Evolutionary conservation across 1,140 invertebrate genomes (phyloP).

Genomic region (Mamestra configurata): DNA sequence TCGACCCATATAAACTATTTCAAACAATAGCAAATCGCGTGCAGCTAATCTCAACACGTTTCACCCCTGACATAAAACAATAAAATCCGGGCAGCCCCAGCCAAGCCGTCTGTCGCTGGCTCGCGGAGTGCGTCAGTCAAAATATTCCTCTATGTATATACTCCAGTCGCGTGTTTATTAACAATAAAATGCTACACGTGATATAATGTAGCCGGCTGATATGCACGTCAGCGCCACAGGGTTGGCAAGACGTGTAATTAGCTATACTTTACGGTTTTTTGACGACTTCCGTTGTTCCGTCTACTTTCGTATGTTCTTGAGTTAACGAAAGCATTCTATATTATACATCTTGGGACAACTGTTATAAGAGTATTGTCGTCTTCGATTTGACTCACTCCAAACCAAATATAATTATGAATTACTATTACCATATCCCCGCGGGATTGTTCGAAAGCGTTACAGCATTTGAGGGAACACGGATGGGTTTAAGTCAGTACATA

Average conservation of each 20-base stretch:
- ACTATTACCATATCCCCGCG: too few species aligned
- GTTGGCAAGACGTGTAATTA: conserved; percentile 8
- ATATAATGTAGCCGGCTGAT: conserved; percentile 14
- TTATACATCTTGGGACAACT: too few species aligned
- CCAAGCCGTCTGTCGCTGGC: not conserved
- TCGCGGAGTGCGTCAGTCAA: conserved; percentile 5
- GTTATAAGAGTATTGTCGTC: too few species aligned
- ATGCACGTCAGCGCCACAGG: conserved; percentile 5
- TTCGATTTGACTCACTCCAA: too few species aligned
- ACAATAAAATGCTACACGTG: conserved; percentile 18
- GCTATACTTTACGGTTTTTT: not conserved
- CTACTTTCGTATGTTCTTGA: not conserved
- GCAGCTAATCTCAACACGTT: conserved; percentile 8
- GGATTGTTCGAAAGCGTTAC: too few species aligned
- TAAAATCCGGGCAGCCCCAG: conserved; percentile 5
- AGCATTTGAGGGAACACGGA: too few species aligned
- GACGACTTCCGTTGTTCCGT: not conserved
- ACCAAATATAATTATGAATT: too few species aligned
- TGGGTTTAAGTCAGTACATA: too few species aligned
- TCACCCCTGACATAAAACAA: conserved; percentile 23
- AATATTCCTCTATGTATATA: not conserved
- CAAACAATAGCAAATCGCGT: conserved; percentile 16
- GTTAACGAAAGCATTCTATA: too few species aligned
- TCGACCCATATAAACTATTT: not conserved
- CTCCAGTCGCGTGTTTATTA: conserved; percentile 4